A percentile compares a stretch with the other conserved stretches of the same genome.
phyloP scores from a whole-genome alignment of 2,888 invertebrate genomes.

The Melolontha melolontha region DNA sequence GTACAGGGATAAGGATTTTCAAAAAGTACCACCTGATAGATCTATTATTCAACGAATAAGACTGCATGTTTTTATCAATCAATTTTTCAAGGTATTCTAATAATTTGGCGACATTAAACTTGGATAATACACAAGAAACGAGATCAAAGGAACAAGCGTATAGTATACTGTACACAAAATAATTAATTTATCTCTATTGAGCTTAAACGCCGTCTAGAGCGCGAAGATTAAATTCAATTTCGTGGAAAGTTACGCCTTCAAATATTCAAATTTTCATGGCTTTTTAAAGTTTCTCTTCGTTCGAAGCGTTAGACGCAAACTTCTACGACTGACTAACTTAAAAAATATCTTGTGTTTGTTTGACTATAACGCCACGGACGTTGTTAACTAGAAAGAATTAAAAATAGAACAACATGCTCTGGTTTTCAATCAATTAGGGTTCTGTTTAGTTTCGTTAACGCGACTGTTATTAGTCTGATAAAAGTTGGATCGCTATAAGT shows the following conservation, averaged over 20 bases:
- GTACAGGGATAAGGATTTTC: too few relatives aligned
- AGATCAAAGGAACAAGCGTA: conserved; percentile 8
- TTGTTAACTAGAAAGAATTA: conserved; percentile 2
- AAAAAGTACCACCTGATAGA: too few relatives aligned
- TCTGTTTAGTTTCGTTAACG: too few relatives aligned
- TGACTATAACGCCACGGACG: background rate
- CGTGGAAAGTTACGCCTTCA: background rate
- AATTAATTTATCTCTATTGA: conserved; percentile 30
- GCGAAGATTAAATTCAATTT: conserved; percentile 24
- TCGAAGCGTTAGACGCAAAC: background rate
- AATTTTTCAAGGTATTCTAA: background rate
- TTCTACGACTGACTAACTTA: conserved; percentile 7
- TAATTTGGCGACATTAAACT: background rate
- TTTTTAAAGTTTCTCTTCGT: conserved; percentile 12
- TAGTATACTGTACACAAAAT: conserved; percentile 6
- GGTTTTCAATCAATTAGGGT: too few relatives aligned
- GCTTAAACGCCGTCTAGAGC: background rate
- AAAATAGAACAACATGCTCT: too few relatives aligned
- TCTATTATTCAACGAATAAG: too few relatives aligned
- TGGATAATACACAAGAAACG: background rate
- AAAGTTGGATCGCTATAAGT: too few relatives aligned
- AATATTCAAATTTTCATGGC: conserved; percentile 21
- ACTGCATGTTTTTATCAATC: too few relatives aligned
- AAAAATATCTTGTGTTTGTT: background rate
- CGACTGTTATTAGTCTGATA: too few relatives aligned